Evolutionary conservation across 2,797 vertebrate genomes (phyloP), one percentile per base, ranked within the genome.

Genomic region (Mormyrops attenuatus): DNA sequence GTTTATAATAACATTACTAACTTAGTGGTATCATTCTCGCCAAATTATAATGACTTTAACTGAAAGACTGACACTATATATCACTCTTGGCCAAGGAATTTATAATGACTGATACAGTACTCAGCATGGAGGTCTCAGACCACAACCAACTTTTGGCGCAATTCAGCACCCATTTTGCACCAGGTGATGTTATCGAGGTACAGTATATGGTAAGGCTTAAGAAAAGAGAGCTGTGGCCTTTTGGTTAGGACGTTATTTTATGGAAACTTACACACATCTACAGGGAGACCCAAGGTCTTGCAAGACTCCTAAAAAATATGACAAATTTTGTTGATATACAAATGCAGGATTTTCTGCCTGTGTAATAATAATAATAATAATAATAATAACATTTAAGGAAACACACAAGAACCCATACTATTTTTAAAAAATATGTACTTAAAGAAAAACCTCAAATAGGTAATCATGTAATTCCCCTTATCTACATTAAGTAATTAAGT

Each of bases 231-330:
- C 15, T 3, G 3, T n/a, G 1, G 73, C 73, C 38, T 80, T 80
- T 44, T 80, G 73, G 0, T 20, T 20, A n/a, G 38, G 7, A 41
- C 6, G 1, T 44, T 20, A 80, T 80, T 17, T 44, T 95, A 38
- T 94, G 96, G 95, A 95, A 95, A 44, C 15, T 80, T 77, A 7
- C 15, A 44, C 34, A 41, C 1, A 2, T 41, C 34, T 44, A 77
- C 38, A 41, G 2, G 34, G 5, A 77, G 38, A 69, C 26, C 11
- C 11, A 69, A 34, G 3, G 30, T 34, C 66, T 34, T 69, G 5
- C 30, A 69, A 5, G 63, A 69, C 63, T 34, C 3, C 63, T 13
- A 34, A 69, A 69, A 34, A 4, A 15, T 3, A 34, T 34, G 9
- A 69, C 11, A 38, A 15, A 69, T 38, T 15, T 34, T 69, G 63